phyloP scores from a whole-genome alignment of 2,797 vertebrate species.

The Cossypha heuglini region DNA sequence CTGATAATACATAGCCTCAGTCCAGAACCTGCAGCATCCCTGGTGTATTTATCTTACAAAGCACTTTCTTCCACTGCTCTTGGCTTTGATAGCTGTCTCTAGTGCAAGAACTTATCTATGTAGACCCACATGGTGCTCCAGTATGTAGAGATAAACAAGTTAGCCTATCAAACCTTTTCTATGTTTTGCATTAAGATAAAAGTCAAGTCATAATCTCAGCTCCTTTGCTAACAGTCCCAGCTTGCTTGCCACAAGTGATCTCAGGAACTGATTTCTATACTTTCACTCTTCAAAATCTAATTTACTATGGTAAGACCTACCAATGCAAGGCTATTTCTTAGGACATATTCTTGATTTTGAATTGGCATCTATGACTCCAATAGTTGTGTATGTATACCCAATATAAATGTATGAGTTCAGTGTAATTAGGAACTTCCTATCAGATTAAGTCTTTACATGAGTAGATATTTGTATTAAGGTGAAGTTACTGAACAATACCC shows the following conservation, averaged over 20 bases:
- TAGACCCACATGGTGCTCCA: neutral
- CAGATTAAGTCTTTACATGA: neutral
- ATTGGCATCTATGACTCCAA: neutral
- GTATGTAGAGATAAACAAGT: neutral
- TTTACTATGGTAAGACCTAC: neutral
- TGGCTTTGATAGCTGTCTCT: neutral
- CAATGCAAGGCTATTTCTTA: neutral
- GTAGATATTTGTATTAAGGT: neutral
- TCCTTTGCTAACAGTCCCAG: neutral
- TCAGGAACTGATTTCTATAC: neutral
- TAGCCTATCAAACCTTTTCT: neutral
- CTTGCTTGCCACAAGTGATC: neutral
- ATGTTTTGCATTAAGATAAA: neutral
- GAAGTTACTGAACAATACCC: neutral
- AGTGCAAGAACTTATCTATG: neutral
- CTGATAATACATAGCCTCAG: neutral
- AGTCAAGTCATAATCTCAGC: neutral
- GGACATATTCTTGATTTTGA: neutral
- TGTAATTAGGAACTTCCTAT: neutral
- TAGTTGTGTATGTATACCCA: neutral
- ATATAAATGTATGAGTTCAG: neutral
- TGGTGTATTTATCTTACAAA: neutral
- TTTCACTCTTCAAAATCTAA: neutral
- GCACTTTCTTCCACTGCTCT: neutral
- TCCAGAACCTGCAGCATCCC: neutral